These are phyloP conservation scores for Montipora cactus DNA, from an alignment of 64 coral and sea anemone species.

Conservation along the genomic window DNA sequence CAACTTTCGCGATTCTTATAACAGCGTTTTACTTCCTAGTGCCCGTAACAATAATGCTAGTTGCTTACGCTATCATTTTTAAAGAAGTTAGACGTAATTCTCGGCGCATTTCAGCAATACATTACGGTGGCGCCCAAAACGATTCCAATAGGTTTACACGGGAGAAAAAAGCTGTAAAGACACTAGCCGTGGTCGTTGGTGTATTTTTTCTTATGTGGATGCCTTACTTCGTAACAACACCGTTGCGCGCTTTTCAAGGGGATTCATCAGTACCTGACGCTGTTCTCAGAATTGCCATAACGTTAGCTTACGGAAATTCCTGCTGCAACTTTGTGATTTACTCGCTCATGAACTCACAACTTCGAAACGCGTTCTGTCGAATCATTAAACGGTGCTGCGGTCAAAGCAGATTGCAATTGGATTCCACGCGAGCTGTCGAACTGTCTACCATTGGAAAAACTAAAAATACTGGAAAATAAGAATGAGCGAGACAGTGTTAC, in stretches of 20 bases:
- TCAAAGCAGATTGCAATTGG: not conserved
- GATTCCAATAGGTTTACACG: conserved; percentile 62
- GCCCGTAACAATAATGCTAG: conserved; percentile 69
- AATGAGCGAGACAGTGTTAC: not conserved
- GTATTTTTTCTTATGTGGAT: conserved; percentile 93
- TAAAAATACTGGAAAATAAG: not conserved
- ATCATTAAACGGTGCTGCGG: conserved; percentile 4
- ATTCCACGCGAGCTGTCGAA: not conserved
- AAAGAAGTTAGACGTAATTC: conserved; percentile 82
- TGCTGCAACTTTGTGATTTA: conserved; percentile 94
- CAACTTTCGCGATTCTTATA: conserved; percentile 67
- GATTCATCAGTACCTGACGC: conserved; percentile 31
- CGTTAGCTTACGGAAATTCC: conserved; percentile 81
- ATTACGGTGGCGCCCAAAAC: not conserved
- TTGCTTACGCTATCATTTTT: conserved; percentile 77
- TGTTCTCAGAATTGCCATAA: conserved; percentile 60
- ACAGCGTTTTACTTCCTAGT: conserved; percentile 78
- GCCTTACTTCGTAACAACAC: conserved; percentile 83
- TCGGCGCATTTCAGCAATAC: conserved; percentile 57
- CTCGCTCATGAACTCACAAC: conserved; percentile 81
- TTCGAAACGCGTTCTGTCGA: conserved; percentile 72
- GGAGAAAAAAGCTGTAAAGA: conserved; percentile 86
- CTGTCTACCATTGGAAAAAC: not conserved
- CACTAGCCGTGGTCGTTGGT: conserved; percentile 81
- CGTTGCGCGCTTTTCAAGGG: conserved; percentile 63